A percentile compares a stretch with the other conserved stretches of the same genome.
phyloP scores from a whole-genome alignment of 2,888 invertebrate genomes.

The Trissolcus japonicus region DNA sequence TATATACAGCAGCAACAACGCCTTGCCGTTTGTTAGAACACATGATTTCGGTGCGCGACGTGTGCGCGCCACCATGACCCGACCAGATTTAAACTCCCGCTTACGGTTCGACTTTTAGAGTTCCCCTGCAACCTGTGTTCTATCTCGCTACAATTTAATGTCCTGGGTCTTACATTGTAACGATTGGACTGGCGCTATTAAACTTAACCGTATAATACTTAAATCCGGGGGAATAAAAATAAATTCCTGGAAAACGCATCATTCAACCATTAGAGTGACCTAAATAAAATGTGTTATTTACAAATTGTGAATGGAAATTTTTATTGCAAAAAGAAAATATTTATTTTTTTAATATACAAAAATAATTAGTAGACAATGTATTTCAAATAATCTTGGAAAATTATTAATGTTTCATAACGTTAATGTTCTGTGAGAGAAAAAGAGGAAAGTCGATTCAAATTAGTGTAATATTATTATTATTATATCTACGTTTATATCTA shows the following conservation, averaged over 20 bases:
- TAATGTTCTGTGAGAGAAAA: too few species aligned
- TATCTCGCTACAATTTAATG: conserved; percentile 31
- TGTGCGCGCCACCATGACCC: conserved; percentile 63
- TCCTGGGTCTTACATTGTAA: conserved; percentile 19
- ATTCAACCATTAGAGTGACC: too few species aligned
- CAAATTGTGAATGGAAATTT: neutral
- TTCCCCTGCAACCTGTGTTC: conserved; percentile 36
- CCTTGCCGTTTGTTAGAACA: conserved; percentile 53
- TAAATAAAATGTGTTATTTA: too few species aligned
- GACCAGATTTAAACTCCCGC: conserved; percentile 70
- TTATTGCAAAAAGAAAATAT: too few species aligned
- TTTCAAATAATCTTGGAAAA: too few species aligned
- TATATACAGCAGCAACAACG: conserved; percentile 17
- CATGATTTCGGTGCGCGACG: conserved; percentile 58
- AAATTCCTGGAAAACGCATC: too few species aligned
- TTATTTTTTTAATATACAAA: too few species aligned
- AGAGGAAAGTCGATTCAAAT: too few species aligned
- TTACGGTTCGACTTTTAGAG: conserved; percentile 66
- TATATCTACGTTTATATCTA: neutral
- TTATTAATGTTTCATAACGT: too few species aligned
- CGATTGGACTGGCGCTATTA: neutral
- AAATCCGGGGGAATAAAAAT: too few species aligned
- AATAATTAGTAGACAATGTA: too few species aligned
- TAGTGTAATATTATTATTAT: neutral
- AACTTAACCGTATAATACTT: too few species aligned